These are phyloP conservation scores for Meteorus colon DNA, from an alignment of 2,888 invertebrate species.

Conservation along the genomic window DNA sequence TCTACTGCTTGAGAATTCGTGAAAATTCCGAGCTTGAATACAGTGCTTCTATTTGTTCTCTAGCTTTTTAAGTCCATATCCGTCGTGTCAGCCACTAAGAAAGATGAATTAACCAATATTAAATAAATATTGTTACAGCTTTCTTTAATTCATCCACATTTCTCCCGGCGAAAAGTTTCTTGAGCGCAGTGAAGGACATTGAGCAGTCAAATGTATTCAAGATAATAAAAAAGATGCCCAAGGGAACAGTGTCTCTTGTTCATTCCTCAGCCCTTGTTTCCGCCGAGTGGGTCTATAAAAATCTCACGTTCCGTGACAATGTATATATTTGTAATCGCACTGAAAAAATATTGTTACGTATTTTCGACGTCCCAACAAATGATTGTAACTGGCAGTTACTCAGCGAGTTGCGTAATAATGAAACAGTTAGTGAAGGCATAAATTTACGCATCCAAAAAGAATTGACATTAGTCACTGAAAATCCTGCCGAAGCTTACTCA, in stretches of 20 bases:
- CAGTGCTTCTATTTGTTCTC: too few species aligned
- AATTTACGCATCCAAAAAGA: constrained; percentile 75
- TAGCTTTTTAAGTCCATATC: too few species aligned
- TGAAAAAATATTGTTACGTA: constrained; percentile 52
- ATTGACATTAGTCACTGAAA: constrained; percentile 76
- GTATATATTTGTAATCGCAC: constrained; percentile 75
- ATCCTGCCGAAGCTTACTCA: constrained; percentile 74
- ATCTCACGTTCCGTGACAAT: constrained; percentile 78
- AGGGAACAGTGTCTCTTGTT: constrained; percentile 82
- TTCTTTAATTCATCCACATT: too few species aligned
- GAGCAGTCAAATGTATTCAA: constrained; percentile 78
- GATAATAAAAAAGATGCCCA: constrained; percentile 82
- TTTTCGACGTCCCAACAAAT: constrained; percentile 51
- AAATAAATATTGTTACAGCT: too few species aligned
- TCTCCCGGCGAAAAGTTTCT: too few species aligned
- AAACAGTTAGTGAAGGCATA: constrained; percentile 62
- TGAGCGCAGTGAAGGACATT: not conserved
- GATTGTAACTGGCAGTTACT: constrained; percentile 62
- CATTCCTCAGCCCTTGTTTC: constrained; percentile 81
- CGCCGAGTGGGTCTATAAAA: constrained; percentile 77
- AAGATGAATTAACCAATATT: too few species aligned
- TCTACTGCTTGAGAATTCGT: too few species aligned
- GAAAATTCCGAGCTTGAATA: too few species aligned
- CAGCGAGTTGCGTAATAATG: constrained; percentile 54
- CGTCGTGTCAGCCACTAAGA: too few species aligned